A percentile compares a stretch with the other conserved stretches of the same genome.
Conservation (phyloP, 2,888 invertebrate species). For the Trachelus stipa region DNA sequence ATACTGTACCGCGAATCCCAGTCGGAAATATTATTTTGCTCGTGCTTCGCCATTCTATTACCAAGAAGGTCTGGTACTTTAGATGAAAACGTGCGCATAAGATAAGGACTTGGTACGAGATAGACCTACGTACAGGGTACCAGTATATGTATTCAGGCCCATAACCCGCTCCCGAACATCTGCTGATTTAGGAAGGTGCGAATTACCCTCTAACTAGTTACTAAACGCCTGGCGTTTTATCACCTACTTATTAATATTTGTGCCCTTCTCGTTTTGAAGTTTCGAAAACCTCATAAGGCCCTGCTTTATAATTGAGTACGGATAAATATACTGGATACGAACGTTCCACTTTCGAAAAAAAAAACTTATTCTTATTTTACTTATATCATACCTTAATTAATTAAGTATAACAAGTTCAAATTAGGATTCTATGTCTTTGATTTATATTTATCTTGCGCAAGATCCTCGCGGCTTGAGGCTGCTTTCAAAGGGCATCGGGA, state of each 20-base stretch:
- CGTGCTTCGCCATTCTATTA: slow-evolving; percentile 11
- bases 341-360: background rate
- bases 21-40: background rate
- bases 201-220: slow-evolving; percentile 30
- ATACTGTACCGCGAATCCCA: background rate
- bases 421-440: background rate
- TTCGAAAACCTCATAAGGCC: background rate
- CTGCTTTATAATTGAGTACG: background rate
- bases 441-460: background rate
- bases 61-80: slow-evolving; percentile 18
- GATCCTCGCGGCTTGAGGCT: background rate
- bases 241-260: slow-evolving; percentile 24
- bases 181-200: slow-evolving; percentile 35
- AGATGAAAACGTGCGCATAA: slow-evolving; percentile 21
- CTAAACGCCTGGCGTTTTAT: slow-evolving; percentile 25
- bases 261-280: background rate
- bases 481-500: background rate
- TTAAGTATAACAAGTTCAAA: background rate
- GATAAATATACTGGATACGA: background rate
- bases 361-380: background rate
- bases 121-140: slow-evolving; percentile 7
- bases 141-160: background rate
- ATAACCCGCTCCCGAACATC: background rate
- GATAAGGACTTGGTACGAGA: slow-evolving; percentile 11
- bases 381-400: background rate